Conservation (phyloP, 2,888 invertebrate species). For the Smittia aterrima region DNA sequence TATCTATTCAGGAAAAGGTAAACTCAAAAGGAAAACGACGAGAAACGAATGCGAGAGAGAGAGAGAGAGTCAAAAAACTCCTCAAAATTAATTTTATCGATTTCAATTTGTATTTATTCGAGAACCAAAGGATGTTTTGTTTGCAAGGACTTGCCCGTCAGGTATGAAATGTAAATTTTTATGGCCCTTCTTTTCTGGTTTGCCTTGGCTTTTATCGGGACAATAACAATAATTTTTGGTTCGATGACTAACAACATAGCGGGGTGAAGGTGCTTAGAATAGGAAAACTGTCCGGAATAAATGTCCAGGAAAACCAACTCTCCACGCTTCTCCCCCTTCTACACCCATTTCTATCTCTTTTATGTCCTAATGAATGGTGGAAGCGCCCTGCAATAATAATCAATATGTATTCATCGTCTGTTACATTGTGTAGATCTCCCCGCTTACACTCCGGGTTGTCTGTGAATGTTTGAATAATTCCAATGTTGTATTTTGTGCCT, state of each 20-base stretch:
- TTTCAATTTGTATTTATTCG: background rate
- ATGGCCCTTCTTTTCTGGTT: background rate
- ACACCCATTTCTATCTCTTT: conserved; percentile 2
- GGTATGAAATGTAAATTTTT: conserved; percentile 34
- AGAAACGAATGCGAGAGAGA: no score
- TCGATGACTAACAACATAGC: conserved; percentile 17
- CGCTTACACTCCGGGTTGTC: conserved; percentile 24
- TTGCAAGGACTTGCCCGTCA: background rate
- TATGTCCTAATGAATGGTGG: conserved; percentile 15
- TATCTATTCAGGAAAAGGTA: background rate
- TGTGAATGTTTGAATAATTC: conserved; percentile 40
- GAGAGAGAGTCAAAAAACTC: conserved; percentile 28
- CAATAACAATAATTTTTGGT: conserved; percentile 38
- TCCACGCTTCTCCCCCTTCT: background rate
- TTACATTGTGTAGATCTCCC: conserved; percentile 38
- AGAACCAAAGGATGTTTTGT: background rate
- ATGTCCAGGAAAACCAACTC: conserved; percentile 8
- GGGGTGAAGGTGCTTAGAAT: background rate
- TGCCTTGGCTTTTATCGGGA: background rate
- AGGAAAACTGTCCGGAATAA: background rate
- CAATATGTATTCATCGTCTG: conserved; percentile 41
- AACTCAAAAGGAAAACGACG: no score
- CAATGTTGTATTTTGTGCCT: conserved; percentile 25
- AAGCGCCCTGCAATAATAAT: conserved; percentile 28
- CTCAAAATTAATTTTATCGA: conserved; percentile 38